These are phyloP conservation scores for Vollenhovia emeryi DNA, from an alignment of 1,140 invertebrate species.

Conservation along the genomic window DNA sequence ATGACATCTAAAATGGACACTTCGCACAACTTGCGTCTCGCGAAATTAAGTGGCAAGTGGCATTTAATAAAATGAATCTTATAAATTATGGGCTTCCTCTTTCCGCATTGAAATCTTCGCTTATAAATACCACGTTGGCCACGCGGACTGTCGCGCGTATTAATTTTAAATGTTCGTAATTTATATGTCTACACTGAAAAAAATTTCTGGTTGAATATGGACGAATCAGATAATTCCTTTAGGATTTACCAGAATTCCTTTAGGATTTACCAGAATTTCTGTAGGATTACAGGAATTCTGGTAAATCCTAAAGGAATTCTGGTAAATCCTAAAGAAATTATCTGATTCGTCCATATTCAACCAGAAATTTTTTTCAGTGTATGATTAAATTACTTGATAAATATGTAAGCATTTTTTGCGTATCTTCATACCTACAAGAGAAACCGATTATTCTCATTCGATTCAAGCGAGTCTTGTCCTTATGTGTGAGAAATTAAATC, in stretches of 20 bases:
- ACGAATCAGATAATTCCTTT: no score
- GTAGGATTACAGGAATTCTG: no score
- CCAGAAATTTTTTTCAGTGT: no score
- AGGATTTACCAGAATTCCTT: no score
- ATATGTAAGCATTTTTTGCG: slow-evolving; percentile 14
- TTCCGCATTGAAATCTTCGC: neutral
- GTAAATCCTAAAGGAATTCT: no score
- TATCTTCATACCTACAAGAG: neutral
- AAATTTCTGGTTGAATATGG: no score
- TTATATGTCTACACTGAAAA: no score
- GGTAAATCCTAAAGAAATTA: no score
- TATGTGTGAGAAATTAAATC: slow-evolving; percentile 12
- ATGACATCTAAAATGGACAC: neutral
- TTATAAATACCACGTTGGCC: neutral
- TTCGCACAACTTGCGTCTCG: neutral
- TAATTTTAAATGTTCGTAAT: neutral
- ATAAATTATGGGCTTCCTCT: neutral
- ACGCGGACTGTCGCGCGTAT: neutral
- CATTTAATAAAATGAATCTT: neutral
- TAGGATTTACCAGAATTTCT: no score
- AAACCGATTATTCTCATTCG: neutral
- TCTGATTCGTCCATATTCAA: no score
- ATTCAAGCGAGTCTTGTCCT: neutral
- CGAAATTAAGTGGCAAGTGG: slow-evolving; percentile 15
- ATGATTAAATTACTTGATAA: slow-evolving; percentile 18